Percentiles rank a stretch among this genome's conserved stretches.
Conservation (phyloP, 92 coral and sea anemone genomes). For the Scolanthus callimorphus region DNA sequence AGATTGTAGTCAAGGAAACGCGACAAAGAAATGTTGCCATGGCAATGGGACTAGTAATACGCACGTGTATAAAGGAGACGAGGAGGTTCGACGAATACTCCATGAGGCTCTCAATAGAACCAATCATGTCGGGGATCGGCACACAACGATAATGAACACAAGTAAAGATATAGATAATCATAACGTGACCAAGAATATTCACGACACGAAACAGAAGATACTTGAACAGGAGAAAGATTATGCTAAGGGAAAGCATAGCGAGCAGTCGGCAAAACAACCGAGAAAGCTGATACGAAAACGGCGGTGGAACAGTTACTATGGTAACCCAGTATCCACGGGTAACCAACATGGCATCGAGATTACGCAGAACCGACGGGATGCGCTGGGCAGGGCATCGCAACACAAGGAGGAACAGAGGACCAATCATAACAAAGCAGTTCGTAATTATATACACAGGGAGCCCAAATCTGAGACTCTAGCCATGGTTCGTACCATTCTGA, state of each 20-base stretch:
- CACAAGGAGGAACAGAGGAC: not conserved
- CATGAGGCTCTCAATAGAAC: conserved; percentile 1
- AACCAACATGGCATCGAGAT: not conserved
- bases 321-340: not conserved
- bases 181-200: not conserved
- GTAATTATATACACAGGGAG: not conserved
- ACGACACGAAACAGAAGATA: conserved; percentile 10
- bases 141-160: not conserved
- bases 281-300: not conserved
- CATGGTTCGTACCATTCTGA: conserved; percentile 10
- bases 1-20: not conserved
- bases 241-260: not conserved
- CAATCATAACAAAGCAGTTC: not conserved
- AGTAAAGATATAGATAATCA: not conserved
- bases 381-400: too few species aligned
- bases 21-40: not conserved
- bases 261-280: not conserved
- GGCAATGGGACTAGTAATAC: not conserved
- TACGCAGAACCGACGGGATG: not conserved
- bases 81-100: conserved; percentile 12
- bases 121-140: not conserved
- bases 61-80: conserved; percentile 11
- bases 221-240: not conserved
- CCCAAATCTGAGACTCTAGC: not conserved
- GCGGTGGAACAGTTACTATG: not conserved